Base-by-base conservation (phyloP, 1,140 invertebrate species). In the Pectinophora gossypiella region DNA sequence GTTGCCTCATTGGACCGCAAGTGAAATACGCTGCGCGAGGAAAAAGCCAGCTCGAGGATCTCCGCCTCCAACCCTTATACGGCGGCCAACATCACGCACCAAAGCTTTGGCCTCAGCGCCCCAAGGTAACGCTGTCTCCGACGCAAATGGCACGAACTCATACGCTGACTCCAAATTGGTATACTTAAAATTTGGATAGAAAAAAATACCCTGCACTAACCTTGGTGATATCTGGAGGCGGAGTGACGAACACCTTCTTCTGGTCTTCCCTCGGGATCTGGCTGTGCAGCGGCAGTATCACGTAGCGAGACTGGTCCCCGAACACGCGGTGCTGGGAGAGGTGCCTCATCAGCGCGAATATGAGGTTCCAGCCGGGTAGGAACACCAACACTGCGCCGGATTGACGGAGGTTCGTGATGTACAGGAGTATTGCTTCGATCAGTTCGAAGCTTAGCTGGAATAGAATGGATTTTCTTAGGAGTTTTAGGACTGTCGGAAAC, bases 351-450 rank as follows among this genome's bases (percentile, higher is more conserved):
- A 99, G 81, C 0, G 95, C 93, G 85, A 98, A 98, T 54, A 99
- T 99, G 0, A 98, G 77, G 83, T 96, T 97, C 96, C 96, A 98
- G 0, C 97, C 97, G 5, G 97, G 97, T 0, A 99, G 85, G 79
- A 99, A 99, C 1, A 99, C 89, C 0, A 99, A 82, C 3, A 99
- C 93, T 0, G 97, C 96, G 0, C 97, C 97, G 1, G 92, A 91
- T 15, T 93, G 89, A 27, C 91, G 87, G 47, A 95, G 90, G 0
- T 81, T 78, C 59, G 92, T 92, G 35, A 98, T 96, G 68, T 98
- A 93, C 12, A 88, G 72, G 2, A 98, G 81, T 0, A 99, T 73
- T 0, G 93, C 89, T 83, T 97, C 96, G 45, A 99, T 93, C 0
- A 99, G 80, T 80, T 99, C 97, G 83, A 98, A 98, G 64, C 94